Evolutionary conservation across 2,888 invertebrate genomes (phyloP).

Genomic region (Cataglyphis altisquamis): DNA sequence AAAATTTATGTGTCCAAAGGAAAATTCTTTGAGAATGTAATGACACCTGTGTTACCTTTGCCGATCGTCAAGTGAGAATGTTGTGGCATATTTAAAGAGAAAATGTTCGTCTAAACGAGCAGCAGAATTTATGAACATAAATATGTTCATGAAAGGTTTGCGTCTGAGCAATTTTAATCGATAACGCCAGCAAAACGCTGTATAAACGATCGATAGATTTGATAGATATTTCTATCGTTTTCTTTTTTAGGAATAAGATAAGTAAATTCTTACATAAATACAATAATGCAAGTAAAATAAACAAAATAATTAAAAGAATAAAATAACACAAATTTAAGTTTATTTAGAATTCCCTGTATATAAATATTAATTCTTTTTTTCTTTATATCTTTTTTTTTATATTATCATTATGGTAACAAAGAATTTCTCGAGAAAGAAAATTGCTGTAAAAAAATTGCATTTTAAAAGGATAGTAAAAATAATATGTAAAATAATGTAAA

Average conservation of each 20-base stretch:
- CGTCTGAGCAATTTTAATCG: slow-evolving; percentile 41
- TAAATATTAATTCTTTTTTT: neutral
- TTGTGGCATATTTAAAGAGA: slow-evolving; percentile 33
- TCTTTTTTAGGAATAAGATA: neutral
- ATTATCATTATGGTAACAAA: neutral
- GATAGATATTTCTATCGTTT: neutral
- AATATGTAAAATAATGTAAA: neutral
- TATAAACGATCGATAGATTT: slow-evolving; percentile 10
- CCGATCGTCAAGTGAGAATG: neutral
- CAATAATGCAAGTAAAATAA: neutral
- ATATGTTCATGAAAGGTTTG: slow-evolving; percentile 18
- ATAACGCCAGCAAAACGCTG: slow-evolving; percentile 31
- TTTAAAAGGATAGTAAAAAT: neutral
- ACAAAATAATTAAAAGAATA: neutral
- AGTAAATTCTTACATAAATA: neutral
- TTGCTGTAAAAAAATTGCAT: neutral
- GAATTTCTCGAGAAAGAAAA: neutral
- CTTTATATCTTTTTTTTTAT: neutral
- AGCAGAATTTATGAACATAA: slow-evolving; percentile 38
- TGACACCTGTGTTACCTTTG: neutral
- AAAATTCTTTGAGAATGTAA: neutral
- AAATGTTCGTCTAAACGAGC: slow-evolving; percentile 31
- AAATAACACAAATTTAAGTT: neutral
- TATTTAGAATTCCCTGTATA: neutral
- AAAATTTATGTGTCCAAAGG: slow-evolving; percentile 2